Conservation (phyloP, 2,888 invertebrate species). For the Ectropis crepuscularia region DNA sequence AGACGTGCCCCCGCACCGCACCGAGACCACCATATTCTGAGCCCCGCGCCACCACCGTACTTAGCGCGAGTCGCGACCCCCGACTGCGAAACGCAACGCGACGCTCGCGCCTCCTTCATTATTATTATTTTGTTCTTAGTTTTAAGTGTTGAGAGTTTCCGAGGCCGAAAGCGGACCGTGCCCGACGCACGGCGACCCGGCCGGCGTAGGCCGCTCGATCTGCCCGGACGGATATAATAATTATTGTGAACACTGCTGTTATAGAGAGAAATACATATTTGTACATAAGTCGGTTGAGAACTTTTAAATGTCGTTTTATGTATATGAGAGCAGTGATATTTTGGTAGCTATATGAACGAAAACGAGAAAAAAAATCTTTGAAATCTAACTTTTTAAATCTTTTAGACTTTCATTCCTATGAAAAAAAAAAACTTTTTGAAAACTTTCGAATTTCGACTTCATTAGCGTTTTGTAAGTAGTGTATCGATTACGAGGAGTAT, state of each 20-base stretch:
- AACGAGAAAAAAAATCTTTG: conserved; percentile 55
- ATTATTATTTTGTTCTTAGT: conserved; percentile 46
- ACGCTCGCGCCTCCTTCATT: conserved; percentile 14
- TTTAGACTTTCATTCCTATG: conserved; percentile 58
- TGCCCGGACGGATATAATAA: conserved; percentile 47
- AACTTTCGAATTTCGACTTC: conserved; percentile 50
- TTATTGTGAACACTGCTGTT: conserved; percentile 60
- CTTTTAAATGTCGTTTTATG: conserved; percentile 60
- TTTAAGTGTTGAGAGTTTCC: conserved; percentile 72
- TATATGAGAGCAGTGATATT: conserved; percentile 80
- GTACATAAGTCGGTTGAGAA: conserved; percentile 67
- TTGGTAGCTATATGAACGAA: conserved; percentile 69
- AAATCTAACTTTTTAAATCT: conserved; percentile 60
- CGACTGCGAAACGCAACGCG: conserved; percentile 21
- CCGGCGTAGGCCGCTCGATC: conserved; percentile 53
- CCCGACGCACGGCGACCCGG: conserved; percentile 54
- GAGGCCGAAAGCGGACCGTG: conserved; percentile 65
- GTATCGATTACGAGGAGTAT: conserved; percentile 49
- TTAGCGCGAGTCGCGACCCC: conserved; percentile 47
- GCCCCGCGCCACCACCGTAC: conserved; percentile 54
- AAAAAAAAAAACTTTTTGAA: conserved; percentile 45
- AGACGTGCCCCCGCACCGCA: conserved; percentile 70
- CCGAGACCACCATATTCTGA: conserved; percentile 77
- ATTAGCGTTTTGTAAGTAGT: conserved; percentile 73
- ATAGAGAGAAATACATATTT: conserved; percentile 65